Evolutionary conservation across 2,888 invertebrate species (phyloP).

Genomic region (Cephus nigrinus): DNA sequence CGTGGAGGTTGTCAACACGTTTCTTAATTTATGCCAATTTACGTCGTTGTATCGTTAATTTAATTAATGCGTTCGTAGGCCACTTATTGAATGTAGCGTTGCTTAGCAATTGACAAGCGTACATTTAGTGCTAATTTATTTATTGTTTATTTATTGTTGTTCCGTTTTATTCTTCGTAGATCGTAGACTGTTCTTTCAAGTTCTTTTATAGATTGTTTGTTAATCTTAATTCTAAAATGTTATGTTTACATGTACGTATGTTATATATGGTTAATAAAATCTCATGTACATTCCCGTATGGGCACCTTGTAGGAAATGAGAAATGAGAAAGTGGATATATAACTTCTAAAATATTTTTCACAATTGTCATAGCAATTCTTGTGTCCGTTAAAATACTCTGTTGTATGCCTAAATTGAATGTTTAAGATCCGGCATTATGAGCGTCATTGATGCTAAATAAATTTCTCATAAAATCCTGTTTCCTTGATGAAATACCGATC

Average conservation of each 20-base stretch:
- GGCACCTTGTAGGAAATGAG: neutral
- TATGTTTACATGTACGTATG: constrained; percentile 31
- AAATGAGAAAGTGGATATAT: constrained; percentile 10
- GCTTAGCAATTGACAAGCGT: neutral
- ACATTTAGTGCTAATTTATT: constrained; percentile 7
- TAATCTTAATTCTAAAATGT: constrained; percentile 11
- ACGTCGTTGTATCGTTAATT: neutral
- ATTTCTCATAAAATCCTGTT: neutral
- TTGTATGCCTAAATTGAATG: neutral
- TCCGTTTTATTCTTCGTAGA: neutral
- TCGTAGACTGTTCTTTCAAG: neutral
- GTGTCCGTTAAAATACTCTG: neutral
- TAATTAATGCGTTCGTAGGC: neutral
- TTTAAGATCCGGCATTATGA: neutral
- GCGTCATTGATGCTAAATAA: neutral
- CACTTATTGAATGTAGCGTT: neutral
- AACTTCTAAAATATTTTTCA: neutral
- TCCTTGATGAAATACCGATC: neutral
- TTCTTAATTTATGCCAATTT: neutral
- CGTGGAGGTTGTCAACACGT: neutral
- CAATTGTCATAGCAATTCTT: neutral
- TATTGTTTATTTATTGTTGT: constrained; percentile 1
- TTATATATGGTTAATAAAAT: constrained; percentile 40
- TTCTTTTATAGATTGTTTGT: too few relatives aligned
- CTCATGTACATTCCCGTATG: constrained; percentile 25